Conservation (phyloP, 2,888 invertebrate species). For the Marasmarcha lunaedactyla region DNA sequence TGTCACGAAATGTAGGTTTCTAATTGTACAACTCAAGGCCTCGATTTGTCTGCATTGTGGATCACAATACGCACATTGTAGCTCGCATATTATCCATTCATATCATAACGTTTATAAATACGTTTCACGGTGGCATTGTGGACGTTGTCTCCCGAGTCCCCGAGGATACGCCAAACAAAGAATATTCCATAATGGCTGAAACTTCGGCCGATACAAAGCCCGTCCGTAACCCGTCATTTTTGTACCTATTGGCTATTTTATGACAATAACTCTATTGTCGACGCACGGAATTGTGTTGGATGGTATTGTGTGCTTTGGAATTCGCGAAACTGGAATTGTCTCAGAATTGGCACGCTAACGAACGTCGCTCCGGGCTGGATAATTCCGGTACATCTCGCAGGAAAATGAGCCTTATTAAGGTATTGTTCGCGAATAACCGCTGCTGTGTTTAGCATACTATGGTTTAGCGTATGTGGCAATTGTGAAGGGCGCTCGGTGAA, state of each 20-base stretch:
- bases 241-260: conserved; percentile 68
- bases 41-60: conserved; percentile 29
- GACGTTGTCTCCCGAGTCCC: conserved; percentile 50
- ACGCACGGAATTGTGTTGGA: conserved; percentile 38
- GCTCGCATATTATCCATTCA: conserved; percentile 62
- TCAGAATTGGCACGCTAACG: conserved; percentile 46
- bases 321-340: conserved; percentile 66
- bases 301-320: conserved; percentile 45
- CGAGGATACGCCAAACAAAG: conserved; percentile 61
- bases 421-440: background rate
- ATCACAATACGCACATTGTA: conserved; percentile 37
- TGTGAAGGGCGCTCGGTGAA: conserved; percentile 2
- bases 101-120: conserved; percentile 66
- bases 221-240: conserved; percentile 64
- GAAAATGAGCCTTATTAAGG: conserved; percentile 6
- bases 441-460: background rate
- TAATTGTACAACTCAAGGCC: conserved; percentile 56
- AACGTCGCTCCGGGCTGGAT: conserved; percentile 33
- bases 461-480: conserved; percentile 3
- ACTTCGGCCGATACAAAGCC: conserved; percentile 49
- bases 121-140: conserved; percentile 58
- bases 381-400: conserved; percentile 13
- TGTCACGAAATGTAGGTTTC: conserved; percentile 12
- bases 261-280: conserved; percentile 60
- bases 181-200: conserved; percentile 52